These are phyloP conservation scores for Meganola albula DNA, from an alignment of 2,888 invertebrate genomes.

Conservation along the genomic window DNA sequence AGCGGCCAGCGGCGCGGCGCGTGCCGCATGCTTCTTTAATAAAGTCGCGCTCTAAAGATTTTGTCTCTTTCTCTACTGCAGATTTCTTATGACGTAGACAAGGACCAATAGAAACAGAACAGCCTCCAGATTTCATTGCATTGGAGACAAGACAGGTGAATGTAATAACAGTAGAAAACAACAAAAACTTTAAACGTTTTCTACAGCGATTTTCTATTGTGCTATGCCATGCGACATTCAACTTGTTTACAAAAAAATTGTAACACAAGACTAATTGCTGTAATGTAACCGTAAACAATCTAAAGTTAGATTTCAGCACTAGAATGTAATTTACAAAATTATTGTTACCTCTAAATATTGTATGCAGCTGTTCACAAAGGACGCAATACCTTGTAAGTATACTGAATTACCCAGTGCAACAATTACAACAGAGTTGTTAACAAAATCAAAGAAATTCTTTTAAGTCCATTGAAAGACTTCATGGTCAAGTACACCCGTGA, in stretches of 20 bases:
- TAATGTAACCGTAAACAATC: constrained; percentile 19
- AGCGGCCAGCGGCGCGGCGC: too few relatives aligned
- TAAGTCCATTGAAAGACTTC: too few relatives aligned
- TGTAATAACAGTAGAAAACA: constrained; percentile 57
- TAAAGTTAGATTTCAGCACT: constrained; percentile 16
- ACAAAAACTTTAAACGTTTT: constrained; percentile 67
- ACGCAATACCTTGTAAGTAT: too few relatives aligned
- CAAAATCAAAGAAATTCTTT: too few relatives aligned
- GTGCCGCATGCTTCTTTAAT: constrained; percentile 63
- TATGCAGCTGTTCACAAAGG: too few relatives aligned
- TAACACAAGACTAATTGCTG: constrained; percentile 30
- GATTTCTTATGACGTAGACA: constrained; percentile 44
- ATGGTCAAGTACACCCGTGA: too few relatives aligned
- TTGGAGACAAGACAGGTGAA: constrained; percentile 65
- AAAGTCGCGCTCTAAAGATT: constrained; percentile 39
- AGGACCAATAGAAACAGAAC: constrained; percentile 46
- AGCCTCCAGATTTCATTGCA: constrained; percentile 42
- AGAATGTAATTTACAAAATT: too few relatives aligned
- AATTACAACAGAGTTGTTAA: too few relatives aligned
- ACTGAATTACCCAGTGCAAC: too few relatives aligned
- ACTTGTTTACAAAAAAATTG: constrained; percentile 33
- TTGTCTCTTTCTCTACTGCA: constrained; percentile 57
- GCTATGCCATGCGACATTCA: constrained; percentile 35
- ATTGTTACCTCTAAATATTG: too few relatives aligned
- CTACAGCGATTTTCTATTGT: constrained; percentile 56